Conservation (phyloP, 2,888 invertebrate genomes). For the Seira sanloemensis region DNA sequence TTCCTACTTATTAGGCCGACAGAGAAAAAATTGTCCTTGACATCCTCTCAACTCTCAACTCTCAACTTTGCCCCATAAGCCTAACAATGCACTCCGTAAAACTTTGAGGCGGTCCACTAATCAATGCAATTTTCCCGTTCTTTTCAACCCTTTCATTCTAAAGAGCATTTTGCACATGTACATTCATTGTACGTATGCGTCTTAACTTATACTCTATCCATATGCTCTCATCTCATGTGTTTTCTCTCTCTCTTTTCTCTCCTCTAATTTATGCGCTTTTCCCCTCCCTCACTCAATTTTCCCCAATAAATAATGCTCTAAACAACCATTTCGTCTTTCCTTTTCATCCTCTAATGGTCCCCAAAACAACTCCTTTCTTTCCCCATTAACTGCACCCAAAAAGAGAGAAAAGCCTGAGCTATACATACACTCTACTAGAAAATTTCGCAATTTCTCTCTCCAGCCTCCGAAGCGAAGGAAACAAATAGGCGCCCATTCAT, state of each 20-base stretch:
- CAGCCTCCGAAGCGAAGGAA: constrained; percentile 26
- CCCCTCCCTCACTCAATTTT: not conserved
- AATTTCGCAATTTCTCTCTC: not conserved
- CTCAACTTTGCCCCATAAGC: too few relatives aligned
- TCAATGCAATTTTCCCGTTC: not conserved
- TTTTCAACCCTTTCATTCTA: not conserved
- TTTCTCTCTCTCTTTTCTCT: not conserved
- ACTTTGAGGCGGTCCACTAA: not conserved
- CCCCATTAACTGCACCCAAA: not conserved
- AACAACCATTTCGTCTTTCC: not conserved
- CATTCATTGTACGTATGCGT: too few relatives aligned
- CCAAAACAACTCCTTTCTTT: not conserved
- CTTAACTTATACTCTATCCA: too few relatives aligned
- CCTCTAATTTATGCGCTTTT: not conserved
- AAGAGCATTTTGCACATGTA: too few relatives aligned
- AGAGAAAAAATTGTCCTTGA: too few relatives aligned
- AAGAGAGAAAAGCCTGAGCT: too few relatives aligned
- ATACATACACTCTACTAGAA: too few relatives aligned
- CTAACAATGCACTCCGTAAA: not conserved
- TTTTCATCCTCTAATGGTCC: too few relatives aligned
- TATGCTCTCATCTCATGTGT: too few relatives aligned
- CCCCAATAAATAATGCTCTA: not conserved
- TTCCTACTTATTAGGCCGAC: too few relatives aligned
- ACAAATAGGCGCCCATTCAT: constrained; percentile 50
- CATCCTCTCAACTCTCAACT: too few relatives aligned